Percentiles rank a stretch among this genome's conserved stretches.
Evolutionary conservation across 2,797 vertebrate species (phyloP).

Genomic region (Sebastes diploproa): DNA sequence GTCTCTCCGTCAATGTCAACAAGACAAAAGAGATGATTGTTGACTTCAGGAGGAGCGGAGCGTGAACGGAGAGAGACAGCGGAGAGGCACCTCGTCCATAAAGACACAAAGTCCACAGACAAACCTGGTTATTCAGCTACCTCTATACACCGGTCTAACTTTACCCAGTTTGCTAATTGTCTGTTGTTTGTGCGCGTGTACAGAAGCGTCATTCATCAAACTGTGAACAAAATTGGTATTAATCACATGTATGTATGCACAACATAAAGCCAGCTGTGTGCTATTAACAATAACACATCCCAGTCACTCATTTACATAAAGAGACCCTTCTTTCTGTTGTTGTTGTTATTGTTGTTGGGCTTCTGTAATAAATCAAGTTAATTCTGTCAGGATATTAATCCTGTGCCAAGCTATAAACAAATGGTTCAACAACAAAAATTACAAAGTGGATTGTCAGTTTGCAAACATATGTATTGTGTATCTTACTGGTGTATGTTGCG

Average conservation of each 20-base stretch:
- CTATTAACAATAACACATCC: neutral
- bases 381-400: neutral
- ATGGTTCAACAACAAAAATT: neutral
- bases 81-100: too few relatives aligned
- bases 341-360: neutral
- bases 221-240: neutral
- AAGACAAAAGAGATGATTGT: constrained; percentile 27
- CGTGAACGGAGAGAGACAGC: neutral
- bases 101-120: too few relatives aligned
- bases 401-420: neutral
- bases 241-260: neutral
- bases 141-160: too few relatives aligned
- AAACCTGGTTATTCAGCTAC: too few relatives aligned
- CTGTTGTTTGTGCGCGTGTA: neutral
- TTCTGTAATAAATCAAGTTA: neutral
- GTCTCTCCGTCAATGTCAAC: constrained; percentile 51
- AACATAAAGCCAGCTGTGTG: neutral
- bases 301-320: neutral
- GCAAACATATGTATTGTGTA: neutral
- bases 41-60: constrained; percentile 13
- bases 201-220: neutral
- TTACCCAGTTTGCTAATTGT: neutral
- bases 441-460: neutral
- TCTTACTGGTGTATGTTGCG: accelerated
- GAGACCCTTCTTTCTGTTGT: neutral